Conservation (phyloP, 2,888 invertebrate genomes). For the Limnephilus rhombicus region DNA sequence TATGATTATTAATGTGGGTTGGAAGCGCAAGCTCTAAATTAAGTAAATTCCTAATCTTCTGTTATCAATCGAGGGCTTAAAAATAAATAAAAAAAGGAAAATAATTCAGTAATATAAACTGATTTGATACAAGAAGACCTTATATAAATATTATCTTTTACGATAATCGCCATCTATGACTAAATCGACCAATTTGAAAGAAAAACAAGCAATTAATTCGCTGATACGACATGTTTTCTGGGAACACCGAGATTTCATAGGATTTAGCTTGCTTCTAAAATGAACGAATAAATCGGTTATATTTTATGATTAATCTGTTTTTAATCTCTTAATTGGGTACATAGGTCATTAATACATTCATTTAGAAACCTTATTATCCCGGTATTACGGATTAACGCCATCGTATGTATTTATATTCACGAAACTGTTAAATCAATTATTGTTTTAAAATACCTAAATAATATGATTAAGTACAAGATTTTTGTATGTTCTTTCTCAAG, state of each 20-base stretch:
- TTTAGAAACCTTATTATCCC: background rate
- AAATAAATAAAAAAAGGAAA: background rate
- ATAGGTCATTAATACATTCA: background rate
- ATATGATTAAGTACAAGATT: too few relatives aligned
- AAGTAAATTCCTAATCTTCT: background rate
- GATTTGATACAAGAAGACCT: background rate
- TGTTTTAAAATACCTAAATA: too few relatives aligned
- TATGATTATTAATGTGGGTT: background rate
- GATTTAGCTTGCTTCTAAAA: background rate
- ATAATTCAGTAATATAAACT: background rate
- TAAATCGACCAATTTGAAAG: slow-evolving; percentile 37
- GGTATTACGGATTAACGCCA: background rate
- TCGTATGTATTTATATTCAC: background rate
- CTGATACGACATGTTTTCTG: background rate
- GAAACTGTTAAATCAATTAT: background rate
- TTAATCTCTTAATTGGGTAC: background rate
- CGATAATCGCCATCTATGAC: background rate
- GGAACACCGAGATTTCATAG: background rate
- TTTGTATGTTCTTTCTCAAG: too few relatives aligned
- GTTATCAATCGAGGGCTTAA: background rate
- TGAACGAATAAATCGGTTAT: background rate
- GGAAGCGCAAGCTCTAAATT: background rate
- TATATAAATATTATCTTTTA: background rate
- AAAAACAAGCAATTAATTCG: slow-evolving; percentile 25
- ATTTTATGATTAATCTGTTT: background rate